Evolutionary conservation across 2,113 vertebrate species (phyloP).

Genomic region (Mesitornis unicolor): DNA sequence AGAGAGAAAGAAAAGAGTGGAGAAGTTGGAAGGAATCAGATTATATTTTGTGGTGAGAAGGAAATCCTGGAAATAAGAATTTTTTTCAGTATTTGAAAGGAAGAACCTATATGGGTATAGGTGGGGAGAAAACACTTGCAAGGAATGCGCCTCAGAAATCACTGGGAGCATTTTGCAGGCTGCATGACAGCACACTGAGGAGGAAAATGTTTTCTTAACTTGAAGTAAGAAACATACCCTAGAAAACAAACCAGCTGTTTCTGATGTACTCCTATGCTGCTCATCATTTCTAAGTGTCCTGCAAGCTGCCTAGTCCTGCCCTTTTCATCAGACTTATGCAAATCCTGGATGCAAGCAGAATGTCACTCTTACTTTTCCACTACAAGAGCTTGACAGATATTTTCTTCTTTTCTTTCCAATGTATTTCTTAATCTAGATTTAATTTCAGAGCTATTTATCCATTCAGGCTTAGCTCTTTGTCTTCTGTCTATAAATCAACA

Average conservation of each 20-base stretch:
- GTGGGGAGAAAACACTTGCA: neutral
- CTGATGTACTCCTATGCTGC: neutral
- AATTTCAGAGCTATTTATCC: neutral
- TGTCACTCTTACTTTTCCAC: neutral
- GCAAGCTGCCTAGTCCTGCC: neutral
- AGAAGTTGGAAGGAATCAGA: neutral
- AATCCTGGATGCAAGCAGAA: neutral
- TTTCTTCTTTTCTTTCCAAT: neutral
- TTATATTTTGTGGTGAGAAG: neutral
- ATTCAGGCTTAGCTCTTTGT: neutral
- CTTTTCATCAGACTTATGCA: neutral
- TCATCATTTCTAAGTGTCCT: neutral
- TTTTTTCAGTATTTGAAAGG: neutral
- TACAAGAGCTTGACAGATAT: neutral
- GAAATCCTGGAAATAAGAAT: neutral
- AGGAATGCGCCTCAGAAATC: neutral
- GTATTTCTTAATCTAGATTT: neutral
- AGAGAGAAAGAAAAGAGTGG: neutral
- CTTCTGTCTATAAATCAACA: neutral
- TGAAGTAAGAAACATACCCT: neutral
- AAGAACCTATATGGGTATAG: neutral
- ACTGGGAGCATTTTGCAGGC: neutral
- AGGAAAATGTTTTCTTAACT: neutral
- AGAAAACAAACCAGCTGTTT: neutral
- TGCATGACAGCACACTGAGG: neutral